Conservation (phyloP, 2,797 vertebrate species). For the Emys orbicularis region DNA sequence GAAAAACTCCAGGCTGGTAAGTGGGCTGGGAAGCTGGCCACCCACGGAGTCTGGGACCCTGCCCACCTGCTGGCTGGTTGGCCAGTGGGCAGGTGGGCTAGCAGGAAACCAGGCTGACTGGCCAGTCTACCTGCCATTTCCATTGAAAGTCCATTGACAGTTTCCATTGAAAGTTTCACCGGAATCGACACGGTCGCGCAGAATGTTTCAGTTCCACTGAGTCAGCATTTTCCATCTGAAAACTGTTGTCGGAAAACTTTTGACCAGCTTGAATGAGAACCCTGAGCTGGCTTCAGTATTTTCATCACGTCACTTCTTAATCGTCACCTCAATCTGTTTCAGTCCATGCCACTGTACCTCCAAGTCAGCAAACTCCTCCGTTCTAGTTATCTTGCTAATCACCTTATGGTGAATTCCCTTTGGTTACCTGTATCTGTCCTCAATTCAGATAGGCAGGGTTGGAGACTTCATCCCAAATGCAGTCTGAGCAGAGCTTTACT, state of each 20-base stretch:
- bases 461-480: background rate
- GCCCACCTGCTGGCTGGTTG: background rate
- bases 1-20: background rate
- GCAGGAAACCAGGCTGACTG: background rate
- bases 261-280: too few relatives aligned
- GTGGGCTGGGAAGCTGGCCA: background rate
- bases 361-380: background rate
- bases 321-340: background rate
- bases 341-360: background rate
- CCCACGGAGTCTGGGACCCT: background rate
- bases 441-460: background rate
- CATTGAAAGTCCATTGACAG: too few relatives aligned
- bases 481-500: accelerated
- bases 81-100: background rate
- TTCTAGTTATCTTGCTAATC: background rate
- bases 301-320: background rate
- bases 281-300: background rate
- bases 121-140: background rate
- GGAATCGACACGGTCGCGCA: background rate
- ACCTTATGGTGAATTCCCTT: background rate
- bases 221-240: background rate
- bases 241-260: background rate
- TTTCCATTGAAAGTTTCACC: background rate
- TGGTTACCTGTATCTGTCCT: background rate
- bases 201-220: background rate